Evolutionary conservation across 1,140 invertebrate species (phyloP).

Genomic region (Drosophila setifemur): DNA sequence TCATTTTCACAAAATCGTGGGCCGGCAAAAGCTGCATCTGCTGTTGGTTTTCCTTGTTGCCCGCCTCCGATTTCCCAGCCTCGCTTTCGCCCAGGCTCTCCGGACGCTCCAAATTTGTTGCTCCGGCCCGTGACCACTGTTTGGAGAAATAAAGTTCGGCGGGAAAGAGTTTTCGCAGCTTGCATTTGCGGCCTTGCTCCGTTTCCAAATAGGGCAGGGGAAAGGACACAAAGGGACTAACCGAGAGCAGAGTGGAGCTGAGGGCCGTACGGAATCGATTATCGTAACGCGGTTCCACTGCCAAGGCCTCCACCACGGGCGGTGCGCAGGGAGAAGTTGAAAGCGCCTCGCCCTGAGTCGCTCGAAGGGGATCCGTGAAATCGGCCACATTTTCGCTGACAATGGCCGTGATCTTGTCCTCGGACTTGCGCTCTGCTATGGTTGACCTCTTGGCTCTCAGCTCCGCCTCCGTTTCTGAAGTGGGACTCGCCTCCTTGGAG

Average conservation of each 20-base stretch:
- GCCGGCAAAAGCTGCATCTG: conserved; percentile 61
- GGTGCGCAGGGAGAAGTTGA: conserved; percentile 12
- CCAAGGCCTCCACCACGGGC: conserved; percentile 67
- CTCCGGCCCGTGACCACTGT: conserved; percentile 80
- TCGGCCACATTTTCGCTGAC: conserved; percentile 85
- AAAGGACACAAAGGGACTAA: conserved; percentile 94
- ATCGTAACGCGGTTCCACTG: conserved; percentile 85
- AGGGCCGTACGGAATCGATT: conserved; percentile 90
- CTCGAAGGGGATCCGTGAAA: conserved; percentile 90
- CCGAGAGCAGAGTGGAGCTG: conserved; percentile 89
- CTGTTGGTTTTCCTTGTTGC: conserved; percentile 49
- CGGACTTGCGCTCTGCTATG: conserved; percentile 62
- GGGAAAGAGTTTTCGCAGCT: conserved; percentile 90
- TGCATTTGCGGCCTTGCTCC: conserved; percentile 90
- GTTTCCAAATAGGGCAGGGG: conserved; percentile 95
- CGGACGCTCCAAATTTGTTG: conserved; percentile 31
- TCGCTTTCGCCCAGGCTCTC: conserved; percentile 44
- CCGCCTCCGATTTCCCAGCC: conserved; percentile 1
- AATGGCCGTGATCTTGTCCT: conserved; percentile 84
- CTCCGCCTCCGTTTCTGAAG: conserved; percentile 35
- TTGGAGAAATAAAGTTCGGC: conserved; percentile 90
- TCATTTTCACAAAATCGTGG: conserved; percentile 89
- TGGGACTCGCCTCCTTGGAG: conserved; percentile 76
- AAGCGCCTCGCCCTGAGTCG: conserved; percentile 29
- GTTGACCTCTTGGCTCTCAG: conserved; percentile 26